Percentiles rank a stretch among this genome's conserved stretches.
phyloP scores from a whole-genome alignment of 1,140 invertebrate genomes.

The Palaemon carinicauda region DNA sequence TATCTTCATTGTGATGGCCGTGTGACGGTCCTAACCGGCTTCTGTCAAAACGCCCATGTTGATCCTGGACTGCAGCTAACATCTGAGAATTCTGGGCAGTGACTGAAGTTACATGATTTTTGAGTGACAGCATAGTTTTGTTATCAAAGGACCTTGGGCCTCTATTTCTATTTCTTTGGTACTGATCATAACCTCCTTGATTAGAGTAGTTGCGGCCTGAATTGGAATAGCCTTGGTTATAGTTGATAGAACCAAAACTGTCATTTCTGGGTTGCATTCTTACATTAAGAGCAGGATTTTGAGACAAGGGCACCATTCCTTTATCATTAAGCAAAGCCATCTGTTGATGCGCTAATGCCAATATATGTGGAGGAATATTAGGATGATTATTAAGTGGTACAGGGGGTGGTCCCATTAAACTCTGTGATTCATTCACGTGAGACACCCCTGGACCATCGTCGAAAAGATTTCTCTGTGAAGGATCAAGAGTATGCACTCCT shows the following conservation, averaged over 20 bases:
- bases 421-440: not conserved
- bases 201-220: not conserved
- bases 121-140: not conserved
- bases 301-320: conserved; percentile 4
- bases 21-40: conserved; percentile 1
- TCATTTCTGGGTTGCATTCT: conserved; percentile 4
- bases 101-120: not conserved
- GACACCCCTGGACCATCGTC: not conserved
- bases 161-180: not conserved
- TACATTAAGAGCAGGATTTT: conserved; percentile 23
- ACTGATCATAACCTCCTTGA: not conserved
- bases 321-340: conserved; percentile 13
- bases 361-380: not conserved
- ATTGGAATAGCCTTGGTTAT: not conserved
- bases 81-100: conserved; percentile 17
- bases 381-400: not conserved
- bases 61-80: not conserved
- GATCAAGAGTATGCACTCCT: conserved; percentile 33
- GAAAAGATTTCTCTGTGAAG: not conserved
- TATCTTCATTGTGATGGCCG: not conserved
- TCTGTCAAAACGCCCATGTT: conserved; percentile 26
- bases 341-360: conserved; percentile 34
- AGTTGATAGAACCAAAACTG: conserved; percentile 18
- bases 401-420: not conserved
- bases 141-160: not conserved